These are phyloP conservation scores for Cygnus atratus DNA, from an alignment of 2,113 vertebrate genomes.

Conservation along the genomic window DNA sequence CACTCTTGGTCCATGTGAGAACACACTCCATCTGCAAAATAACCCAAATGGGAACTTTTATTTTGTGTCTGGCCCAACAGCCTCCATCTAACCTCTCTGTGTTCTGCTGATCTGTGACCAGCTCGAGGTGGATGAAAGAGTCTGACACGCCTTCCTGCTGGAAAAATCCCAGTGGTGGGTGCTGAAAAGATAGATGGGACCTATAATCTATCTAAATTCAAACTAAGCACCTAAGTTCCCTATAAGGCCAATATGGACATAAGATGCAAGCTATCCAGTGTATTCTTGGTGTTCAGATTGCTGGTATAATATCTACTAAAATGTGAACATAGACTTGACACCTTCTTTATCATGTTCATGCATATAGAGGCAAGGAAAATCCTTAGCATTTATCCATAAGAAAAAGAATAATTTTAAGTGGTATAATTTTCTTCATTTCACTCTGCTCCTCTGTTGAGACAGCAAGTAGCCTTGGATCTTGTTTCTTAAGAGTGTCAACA, in stretches of 20 bases:
- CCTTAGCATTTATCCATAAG: neutral
- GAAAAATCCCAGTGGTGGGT: neutral
- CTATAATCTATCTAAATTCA: neutral
- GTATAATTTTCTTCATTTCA: neutral
- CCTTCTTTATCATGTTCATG: neutral
- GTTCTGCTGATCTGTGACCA: neutral
- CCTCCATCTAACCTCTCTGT: neutral
- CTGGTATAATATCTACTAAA: neutral
- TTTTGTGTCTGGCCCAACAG: neutral
- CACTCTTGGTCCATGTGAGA: neutral
- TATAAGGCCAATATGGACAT: neutral
- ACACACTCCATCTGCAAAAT: neutral
- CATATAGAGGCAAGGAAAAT: neutral
- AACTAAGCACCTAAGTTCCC: neutral
- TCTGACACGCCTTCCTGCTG: neutral
- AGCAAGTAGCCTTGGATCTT: neutral
- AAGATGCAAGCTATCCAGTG: neutral
- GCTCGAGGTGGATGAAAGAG: too few relatives aligned
- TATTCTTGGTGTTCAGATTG: neutral
- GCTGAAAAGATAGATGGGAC: neutral
- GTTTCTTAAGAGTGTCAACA: neutral
- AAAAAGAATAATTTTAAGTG: neutral
- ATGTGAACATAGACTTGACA: neutral
- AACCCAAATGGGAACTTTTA: neutral
- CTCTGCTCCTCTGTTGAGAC: neutral